These are phyloP conservation scores for Drosophila mayri DNA, from an alignment of 1,140 invertebrate genomes.

Conservation along the genomic window DNA sequence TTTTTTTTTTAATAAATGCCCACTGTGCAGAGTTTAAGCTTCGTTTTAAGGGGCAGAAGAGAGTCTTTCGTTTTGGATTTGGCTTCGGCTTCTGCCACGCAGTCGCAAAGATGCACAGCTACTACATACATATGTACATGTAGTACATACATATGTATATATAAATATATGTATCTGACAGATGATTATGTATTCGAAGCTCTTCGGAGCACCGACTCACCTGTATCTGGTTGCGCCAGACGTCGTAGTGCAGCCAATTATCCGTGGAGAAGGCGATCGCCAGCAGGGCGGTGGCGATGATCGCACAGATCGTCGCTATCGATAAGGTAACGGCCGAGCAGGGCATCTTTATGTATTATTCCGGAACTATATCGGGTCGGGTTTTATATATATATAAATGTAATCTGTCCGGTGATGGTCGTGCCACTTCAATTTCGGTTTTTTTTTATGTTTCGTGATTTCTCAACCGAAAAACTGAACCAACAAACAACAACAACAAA, in stretches of 20 bases:
- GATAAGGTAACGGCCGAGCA: slow-evolving; percentile 97
- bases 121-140: neutral
- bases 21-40: slow-evolving; percentile 32
- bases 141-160: too few species aligned
- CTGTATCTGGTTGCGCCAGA: slow-evolving; percentile 94
- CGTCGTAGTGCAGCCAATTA: slow-evolving; percentile 97
- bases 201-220: slow-evolving; percentile 85
- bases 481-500: slow-evolving; percentile 31
- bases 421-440: slow-evolving; percentile 12
- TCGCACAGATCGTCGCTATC: slow-evolving; percentile 96
- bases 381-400: neutral
- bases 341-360: slow-evolving; percentile 88
- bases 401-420: slow-evolving; percentile 6
- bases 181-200: slow-evolving; percentile 35
- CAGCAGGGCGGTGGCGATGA: slow-evolving; percentile 95
- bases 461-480: slow-evolving; percentile 41
- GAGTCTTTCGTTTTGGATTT: slow-evolving; percentile 35
- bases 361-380: slow-evolving; percentile 33
- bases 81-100: slow-evolving; percentile 45
- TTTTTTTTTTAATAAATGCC: neutral
- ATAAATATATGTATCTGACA: slow-evolving; percentile 1
- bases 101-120: slow-evolving; percentile 38
- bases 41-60: slow-evolving; percentile 12
- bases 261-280: slow-evolving; percentile 97
- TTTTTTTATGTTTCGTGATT: slow-evolving; percentile 34